phyloP scores from a whole-genome alignment of 2,888 invertebrate genomes.

The Frankliniella fusca region DNA sequence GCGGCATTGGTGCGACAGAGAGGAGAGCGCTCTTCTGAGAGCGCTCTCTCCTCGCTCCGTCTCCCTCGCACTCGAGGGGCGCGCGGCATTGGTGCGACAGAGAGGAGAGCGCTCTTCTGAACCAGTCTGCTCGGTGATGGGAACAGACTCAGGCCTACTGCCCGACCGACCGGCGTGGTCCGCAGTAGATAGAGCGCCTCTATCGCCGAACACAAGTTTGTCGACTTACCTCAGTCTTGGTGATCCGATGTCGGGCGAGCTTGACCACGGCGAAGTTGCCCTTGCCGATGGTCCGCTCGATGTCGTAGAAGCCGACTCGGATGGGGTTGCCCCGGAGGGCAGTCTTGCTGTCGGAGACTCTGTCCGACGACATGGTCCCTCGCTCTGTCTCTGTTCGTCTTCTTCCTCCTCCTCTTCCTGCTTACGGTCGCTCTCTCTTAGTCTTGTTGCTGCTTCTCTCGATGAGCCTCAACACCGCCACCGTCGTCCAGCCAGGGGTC shows the following conservation, averaged over 20 bases:
- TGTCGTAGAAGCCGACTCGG: constrained; percentile 95
- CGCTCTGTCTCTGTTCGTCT: background rate
- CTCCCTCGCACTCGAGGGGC: too few species aligned
- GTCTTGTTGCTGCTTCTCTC: too few species aligned
- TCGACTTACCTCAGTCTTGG: constrained; percentile 89
- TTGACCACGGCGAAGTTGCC: constrained; percentile 99
- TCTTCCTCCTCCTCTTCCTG: too few species aligned
- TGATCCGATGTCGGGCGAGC: constrained; percentile 93
- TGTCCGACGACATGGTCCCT: background rate
- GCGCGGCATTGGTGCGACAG: too few species aligned
- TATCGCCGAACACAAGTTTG: background rate
- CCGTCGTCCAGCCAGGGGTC: constrained; percentile 18
- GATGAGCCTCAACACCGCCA: background rate
- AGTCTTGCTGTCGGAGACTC: background rate
- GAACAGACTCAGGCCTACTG: too few species aligned
- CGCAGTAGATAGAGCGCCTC: background rate
- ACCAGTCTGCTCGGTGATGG: too few species aligned
- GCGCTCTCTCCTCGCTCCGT: too few species aligned
- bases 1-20: too few species aligned
- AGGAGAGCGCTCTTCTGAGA: too few species aligned
- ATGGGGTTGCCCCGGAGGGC: constrained; percentile 52
- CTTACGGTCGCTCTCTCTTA: too few species aligned
- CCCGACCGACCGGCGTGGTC: too few species aligned
- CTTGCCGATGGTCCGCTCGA: constrained; percentile 96
- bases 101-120: too few species aligned